Evolutionary conservation across 2,113 vertebrate genomes (phyloP).

Genomic region (Ifrita kowaldi): DNA sequence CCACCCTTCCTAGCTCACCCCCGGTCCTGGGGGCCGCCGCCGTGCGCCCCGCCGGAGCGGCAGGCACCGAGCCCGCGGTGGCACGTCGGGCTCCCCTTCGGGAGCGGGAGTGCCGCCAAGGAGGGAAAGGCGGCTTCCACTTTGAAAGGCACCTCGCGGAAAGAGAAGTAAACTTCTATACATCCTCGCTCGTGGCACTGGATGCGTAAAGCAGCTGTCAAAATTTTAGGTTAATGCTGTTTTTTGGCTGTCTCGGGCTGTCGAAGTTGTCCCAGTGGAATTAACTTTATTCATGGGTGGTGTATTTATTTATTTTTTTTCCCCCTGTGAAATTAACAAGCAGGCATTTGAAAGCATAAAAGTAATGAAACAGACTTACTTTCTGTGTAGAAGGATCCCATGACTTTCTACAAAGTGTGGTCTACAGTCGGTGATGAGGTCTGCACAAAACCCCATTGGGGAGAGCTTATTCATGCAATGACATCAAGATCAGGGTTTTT

Average conservation of each 20-base stretch:
- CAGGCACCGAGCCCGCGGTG: neutral
- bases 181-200: neutral
- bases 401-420: fast-evolving
- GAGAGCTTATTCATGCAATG: neutral
- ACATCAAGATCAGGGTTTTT: neutral
- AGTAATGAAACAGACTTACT: neutral
- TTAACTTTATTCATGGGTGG: neutral
- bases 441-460: fast-evolving
- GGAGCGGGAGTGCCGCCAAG: neutral
- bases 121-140: neutral
- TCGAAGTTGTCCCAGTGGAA: neutral
- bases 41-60: neutral
- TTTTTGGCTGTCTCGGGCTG: neutral
- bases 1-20: too few species aligned
- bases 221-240: neutral
- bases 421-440: fast-evolving
- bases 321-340: neutral
- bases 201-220: neutral
- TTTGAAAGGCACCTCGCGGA: neutral
- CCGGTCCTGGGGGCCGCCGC: neutral
- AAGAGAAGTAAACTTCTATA: neutral
- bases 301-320: neutral
- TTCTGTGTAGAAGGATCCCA: neutral
- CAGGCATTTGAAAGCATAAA: neutral
- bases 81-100: neutral